Evolutionary conservation across 2,797 vertebrate genomes (phyloP), one percentile per base, ranked within the genome.

Genomic region (Platalea minor): DNA sequence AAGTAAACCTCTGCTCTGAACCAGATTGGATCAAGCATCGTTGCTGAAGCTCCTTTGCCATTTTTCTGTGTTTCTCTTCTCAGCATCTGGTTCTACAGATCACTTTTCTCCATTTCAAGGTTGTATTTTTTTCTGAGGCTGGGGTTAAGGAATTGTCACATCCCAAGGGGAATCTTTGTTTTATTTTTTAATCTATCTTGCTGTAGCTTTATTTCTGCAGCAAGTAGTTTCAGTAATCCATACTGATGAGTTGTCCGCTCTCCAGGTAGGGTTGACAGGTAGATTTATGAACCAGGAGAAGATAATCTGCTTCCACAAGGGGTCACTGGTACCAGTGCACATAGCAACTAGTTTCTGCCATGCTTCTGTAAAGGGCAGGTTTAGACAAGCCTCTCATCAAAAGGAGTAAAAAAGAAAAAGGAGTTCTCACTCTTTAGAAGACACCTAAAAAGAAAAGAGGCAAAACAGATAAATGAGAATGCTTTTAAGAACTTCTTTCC

Each of bases 221-320:
- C 81, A 91, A 73, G 84, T 89, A 83, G 76, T 92, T 95, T 94
- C 9, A 14, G 91, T 95, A 96, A 95, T 96, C 93, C 94, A 95
- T 95, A 95, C 92, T 81, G 95, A 95, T 95, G 94, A 95, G 93
- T 93, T 96, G 93, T 88, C 87, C 0, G 3, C 90, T 95, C 75
- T 88, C 85, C 67, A 93, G 83, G 74, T 97, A 73, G 72, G 41
- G 89, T 41, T 94, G 96, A 94, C 95, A 96, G 89, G 91, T 95
- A 96, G 96, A 96, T 94, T 95, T 97, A 96, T 94, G 93, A 92
- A 95, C 51, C 89, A 86, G 50, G 70, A 95, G 74, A 91, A 96
- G 95, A 96, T 96, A 97, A 95, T 95, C 92, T 96, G 76, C 76
- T 96, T 91, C 79, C 90, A 93, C 88, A 93, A 95, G 91, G 83